Percentiles rank a stretch among this genome's conserved stretches.
These are phyloP conservation scores for Anadara kagoshimensis DNA, from an alignment of 1,140 invertebrate species.

Conservation along the genomic window DNA sequence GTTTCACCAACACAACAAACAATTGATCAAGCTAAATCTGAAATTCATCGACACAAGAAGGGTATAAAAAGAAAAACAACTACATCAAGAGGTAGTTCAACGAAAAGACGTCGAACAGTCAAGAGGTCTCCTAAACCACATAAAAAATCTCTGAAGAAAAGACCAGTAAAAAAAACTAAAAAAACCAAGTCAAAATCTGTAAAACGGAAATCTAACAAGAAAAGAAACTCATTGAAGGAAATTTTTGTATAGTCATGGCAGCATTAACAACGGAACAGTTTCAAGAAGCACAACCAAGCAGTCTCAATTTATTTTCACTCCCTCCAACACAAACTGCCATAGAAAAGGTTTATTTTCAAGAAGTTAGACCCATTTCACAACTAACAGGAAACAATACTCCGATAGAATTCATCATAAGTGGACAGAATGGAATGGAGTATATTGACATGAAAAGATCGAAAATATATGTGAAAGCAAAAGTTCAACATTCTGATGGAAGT, in stretches of 20 bases:
- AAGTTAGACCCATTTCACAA: conserved; percentile 13
- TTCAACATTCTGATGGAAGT: conserved; percentile 11
- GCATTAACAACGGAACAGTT: neutral
- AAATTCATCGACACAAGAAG: conserved; percentile 8
- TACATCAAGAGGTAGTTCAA: conserved; percentile 3
- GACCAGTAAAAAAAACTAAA: neutral
- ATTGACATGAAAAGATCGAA: conserved; percentile 9
- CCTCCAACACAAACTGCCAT: conserved; percentile 8
- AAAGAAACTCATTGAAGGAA: neutral
- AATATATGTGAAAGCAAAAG: conserved; percentile 20
- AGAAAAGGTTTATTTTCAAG: conserved; percentile 17
- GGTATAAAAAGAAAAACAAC: conserved; percentile 27
- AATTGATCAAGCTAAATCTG: conserved; percentile 27
- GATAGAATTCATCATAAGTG: conserved; percentile 1
- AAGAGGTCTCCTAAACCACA: conserved; percentile 1
- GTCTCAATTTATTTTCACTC: neutral
- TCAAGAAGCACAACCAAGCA: conserved; percentile 1
- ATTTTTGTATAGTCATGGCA: conserved; percentile 16
- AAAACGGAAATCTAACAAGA: neutral
- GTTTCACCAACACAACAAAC: conserved; percentile 25
- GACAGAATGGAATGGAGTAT: conserved; percentile 13
- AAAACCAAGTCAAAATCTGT: neutral
- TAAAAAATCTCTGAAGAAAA: neutral
- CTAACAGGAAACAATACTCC: neutral
- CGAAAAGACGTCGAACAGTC: conserved; percentile 6